Evolutionary conservation across 2,797 vertebrate species (phyloP).

Genomic region (Platyrinchus mystaceus): DNA sequence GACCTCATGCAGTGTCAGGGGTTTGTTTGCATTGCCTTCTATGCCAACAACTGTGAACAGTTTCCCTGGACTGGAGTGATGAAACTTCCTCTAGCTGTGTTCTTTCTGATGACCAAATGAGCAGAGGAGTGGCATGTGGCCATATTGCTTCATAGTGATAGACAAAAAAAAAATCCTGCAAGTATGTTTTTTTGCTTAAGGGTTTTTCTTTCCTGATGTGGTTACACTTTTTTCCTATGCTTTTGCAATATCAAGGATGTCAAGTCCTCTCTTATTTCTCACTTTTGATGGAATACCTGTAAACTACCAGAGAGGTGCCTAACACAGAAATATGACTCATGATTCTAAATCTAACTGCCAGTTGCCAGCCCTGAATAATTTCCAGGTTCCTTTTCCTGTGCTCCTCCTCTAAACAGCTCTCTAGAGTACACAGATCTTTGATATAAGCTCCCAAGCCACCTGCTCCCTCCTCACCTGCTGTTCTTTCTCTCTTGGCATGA

Average conservation of each 20-base stretch:
- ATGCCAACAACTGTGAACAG: neutral
- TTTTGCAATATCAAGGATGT: neutral
- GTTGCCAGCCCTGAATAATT: neutral
- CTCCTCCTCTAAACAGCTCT: neutral
- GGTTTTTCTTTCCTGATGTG: neutral
- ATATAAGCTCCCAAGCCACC: neutral
- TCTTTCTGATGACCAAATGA: neutral
- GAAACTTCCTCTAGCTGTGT: neutral
- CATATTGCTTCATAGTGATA: neutral
- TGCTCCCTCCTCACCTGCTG: constrained; percentile 18
- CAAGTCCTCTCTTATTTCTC: neutral
- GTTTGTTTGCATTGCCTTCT: neutral
- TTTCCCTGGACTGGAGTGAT: neutral
- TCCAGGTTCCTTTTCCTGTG: neutral
- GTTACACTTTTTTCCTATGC: neutral
- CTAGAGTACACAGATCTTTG: neutral
- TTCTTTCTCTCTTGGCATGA: neutral
- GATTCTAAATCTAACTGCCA: neutral
- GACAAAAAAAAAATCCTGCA: neutral
- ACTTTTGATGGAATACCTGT: neutral
- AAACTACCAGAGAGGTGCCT: neutral
- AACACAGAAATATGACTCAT: neutral
- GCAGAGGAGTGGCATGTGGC: neutral
- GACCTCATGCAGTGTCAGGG: neutral
- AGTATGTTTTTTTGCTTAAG: neutral